Evolutionary conservation across 2,113 vertebrate genomes (phyloP), one percentile per base, ranked within the genome.

Genomic region (Petrocephalus zakoni): DNA sequence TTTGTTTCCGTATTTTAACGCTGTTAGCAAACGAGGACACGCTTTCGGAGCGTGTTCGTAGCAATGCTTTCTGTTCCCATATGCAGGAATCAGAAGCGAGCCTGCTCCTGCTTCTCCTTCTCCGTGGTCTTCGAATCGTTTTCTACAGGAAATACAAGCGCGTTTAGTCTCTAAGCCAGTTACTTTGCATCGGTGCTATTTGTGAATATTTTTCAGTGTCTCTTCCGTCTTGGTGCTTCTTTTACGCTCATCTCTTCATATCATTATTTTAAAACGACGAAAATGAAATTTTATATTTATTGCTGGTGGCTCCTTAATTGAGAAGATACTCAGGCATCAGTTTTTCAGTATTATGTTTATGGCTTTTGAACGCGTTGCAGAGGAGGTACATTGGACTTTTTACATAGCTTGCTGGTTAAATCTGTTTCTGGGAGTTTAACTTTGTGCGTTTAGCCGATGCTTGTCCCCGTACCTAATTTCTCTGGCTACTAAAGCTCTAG

Each of bases 1-100:
- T 88, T 90, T 89, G 88, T 92, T 92, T 93, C 91, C 92, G 91
- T 92, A 47, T 93, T 93, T 68, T 86, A 85, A 46, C 89, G n/a
- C 47, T 25, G 52, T 83, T 1, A 29, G 25, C 55, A 87, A 8
- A 8, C 29, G 75, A 47, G 55, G 52, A n/a, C 58, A 34, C 89
- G 51, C 58, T 53, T 89, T 4, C 51, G 22, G 22, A 2, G 49
- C 87, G 42, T 90, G 83, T 49, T 81, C 25, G 25, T 56, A 34
- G 52, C 46, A n/a, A n/a, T 49, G 19, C 37, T 53, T 72, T 56
- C 37, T 49, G 21, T 8, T 87, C 46, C 9, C 25, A 9, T 58
- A 68, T 5, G 56, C 10, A 83, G 25, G 25, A 34, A 46, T 83
- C 37, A 37, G 86, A 55, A 49, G 34, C 47, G 19, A 13, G 34